A percentile compares a stretch with the other conserved stretches of the same genome.
Conservation (phyloP, 2,113 vertebrate species). For the Melanocharis versteri region DNA sequence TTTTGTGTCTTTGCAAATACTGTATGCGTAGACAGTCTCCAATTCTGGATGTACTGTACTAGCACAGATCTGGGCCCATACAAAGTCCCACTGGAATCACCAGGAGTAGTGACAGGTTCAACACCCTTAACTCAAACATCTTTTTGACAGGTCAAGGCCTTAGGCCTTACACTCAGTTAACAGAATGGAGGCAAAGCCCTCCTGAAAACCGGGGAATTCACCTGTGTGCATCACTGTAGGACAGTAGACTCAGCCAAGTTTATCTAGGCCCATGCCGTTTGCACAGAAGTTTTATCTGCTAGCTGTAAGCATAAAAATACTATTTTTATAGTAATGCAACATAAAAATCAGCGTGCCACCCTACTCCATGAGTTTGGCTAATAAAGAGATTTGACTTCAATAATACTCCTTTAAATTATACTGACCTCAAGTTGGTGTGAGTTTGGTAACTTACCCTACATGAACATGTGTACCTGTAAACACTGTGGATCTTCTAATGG, state of each 20-base stretch:
- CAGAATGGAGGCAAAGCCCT: accelerated
- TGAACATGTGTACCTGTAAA: background rate
- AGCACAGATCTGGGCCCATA: background rate
- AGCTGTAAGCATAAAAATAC: background rate
- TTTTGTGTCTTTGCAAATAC: background rate
- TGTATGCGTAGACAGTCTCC: background rate
- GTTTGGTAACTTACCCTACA: background rate
- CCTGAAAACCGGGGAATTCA: background rate
- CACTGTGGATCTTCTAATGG: accelerated
- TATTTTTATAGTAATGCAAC: background rate
- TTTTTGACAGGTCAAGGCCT: background rate
- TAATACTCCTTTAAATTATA: background rate
- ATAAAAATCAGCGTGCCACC: background rate
- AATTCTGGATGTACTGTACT: background rate
- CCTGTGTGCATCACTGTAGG: background rate
- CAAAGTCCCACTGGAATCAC: background rate
- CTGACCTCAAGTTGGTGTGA: background rate
- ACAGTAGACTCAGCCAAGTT: background rate
- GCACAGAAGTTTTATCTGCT: background rate
- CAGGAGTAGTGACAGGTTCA: background rate
- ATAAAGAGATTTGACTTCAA: background rate
- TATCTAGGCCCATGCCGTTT: background rate
- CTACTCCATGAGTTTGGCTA: background rate
- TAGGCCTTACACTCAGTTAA: background rate
- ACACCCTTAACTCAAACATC: background rate